A percentile compares a stretch with the other conserved stretches of the same genome.
Conservation (phyloP, 2,797 vertebrate genomes). For the Parotocinclus haroldoi region DNA sequence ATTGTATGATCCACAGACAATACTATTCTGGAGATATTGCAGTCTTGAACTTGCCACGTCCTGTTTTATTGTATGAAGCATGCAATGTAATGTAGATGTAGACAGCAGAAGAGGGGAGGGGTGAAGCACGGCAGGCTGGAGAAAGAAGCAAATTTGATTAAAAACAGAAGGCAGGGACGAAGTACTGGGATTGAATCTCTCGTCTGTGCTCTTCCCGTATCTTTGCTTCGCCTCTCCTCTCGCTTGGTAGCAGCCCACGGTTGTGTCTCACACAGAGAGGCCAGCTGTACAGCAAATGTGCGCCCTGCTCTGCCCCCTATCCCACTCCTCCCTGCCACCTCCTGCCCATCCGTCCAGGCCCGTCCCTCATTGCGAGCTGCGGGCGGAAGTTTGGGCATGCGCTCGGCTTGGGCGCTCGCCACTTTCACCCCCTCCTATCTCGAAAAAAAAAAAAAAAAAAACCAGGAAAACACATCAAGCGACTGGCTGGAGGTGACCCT, state of each 20-base stretch:
- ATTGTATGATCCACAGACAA: slow-evolving; percentile 53
- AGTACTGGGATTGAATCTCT: slow-evolving; percentile 58
- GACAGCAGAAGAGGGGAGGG: slow-evolving; percentile 54
- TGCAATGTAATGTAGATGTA: slow-evolving; percentile 14
- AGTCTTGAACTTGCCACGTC: slow-evolving; percentile 84
- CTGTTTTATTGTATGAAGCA: slow-evolving; percentile 47
- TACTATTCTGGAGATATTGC: slow-evolving; percentile 80
- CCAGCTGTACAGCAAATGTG: slow-evolving; percentile 99
- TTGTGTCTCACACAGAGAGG: slow-evolving; percentile 97
- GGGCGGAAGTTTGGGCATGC: slow-evolving; percentile 85
- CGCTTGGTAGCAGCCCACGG: slow-evolving; percentile 91
- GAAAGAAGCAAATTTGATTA: slow-evolving; percentile 67
- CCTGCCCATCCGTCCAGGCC: slow-evolving; percentile 89
- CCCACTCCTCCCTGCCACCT: slow-evolving; percentile 72
- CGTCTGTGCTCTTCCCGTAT: slow-evolving; percentile 46
- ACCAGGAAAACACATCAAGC: slow-evolving; percentile 54
- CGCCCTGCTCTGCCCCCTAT: slow-evolving; percentile 75
- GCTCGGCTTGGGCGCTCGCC: slow-evolving; percentile 87
- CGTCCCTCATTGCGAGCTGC: slow-evolving; percentile 62
- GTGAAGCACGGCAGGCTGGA: slow-evolving; percentile 69
- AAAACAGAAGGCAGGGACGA: slow-evolving; percentile 72
- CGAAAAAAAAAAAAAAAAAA: too few species aligned
- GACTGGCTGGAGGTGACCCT: slow-evolving; percentile 85
- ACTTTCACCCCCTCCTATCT: slow-evolving; percentile 63
- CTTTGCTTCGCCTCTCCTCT: slow-evolving; percentile 66